Base-by-base conservation (phyloP, 2,113 vertebrate species). In the Onychostruthus taczanowskii region DNA sequence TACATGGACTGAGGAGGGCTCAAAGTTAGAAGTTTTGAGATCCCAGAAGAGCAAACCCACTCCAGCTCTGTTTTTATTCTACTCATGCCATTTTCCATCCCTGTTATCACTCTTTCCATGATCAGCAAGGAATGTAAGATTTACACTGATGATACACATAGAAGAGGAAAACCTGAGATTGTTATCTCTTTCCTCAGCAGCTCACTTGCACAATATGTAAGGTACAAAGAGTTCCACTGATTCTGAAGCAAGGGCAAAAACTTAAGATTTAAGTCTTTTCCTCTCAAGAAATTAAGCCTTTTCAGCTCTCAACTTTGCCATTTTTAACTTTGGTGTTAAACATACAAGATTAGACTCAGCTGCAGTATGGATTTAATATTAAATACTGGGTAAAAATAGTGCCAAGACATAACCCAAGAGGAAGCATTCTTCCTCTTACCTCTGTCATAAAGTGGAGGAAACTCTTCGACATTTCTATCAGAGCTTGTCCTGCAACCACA, bases 391-490 rank as follows among this genome's bases (percentile, higher is more conserved):
- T 69, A 62, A 84, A 83, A 89, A 50, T 8, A 84, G 39, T 67
- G 39, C 16, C 69, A 95, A 84, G 56, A 63, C 53, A 89, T 3
- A 89, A 91, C 43, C 55, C 79, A 88, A 80, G 92, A 95, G 86
- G 75, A 96, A 93, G 75, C 16, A 80, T 73, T 80, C 83, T 94
- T 96, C 95, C 93, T 91, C 90, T 78, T 78, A 91, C 73, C 75
- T 95, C 85, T 79, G 64, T 82, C 70, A 80, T 69, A 78, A 87
- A 91, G 35, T 59, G 46, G 67, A 95, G 31, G 26, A 37, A 94
- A 93, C 53, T 90, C 90, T 79, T 81, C 19, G 3, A 94, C 78
- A 68, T 93, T 80, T 94, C 13, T 92, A 94, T 83, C 41, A 80
- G 41, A 90, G 43, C 62, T 96, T 86, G 83, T 84, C 75, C 88